A percentile compares a stretch with the other conserved stretches of the same genome.
Evolutionary conservation across 2,113 vertebrate genomes (phyloP).

Genomic region (Pterocles gutturalis): DNA sequence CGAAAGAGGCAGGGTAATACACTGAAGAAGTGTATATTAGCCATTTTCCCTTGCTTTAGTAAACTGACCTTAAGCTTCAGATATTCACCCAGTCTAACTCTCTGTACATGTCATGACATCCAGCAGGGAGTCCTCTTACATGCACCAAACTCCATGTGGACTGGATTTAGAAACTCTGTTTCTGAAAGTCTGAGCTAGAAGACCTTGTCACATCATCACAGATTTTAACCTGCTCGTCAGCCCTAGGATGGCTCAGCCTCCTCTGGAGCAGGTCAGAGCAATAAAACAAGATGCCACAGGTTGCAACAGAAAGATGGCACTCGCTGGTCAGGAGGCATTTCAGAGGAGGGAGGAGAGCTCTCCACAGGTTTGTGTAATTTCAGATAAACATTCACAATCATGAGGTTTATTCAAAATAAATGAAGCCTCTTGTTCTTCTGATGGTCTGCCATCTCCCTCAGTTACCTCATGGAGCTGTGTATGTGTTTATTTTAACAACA

Average conservation of each 20-base stretch:
- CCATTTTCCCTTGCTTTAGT: not conserved
- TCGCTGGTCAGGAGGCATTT: not conserved
- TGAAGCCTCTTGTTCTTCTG: not conserved
- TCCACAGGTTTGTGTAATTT: not conserved
- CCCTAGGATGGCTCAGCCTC: not conserved
- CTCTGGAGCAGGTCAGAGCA: not conserved
- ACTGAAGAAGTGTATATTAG: not conserved
- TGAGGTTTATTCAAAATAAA: not conserved
- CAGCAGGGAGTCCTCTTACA: not conserved
- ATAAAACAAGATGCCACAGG: not conserved
- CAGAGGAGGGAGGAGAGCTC: not conserved
- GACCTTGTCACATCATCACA: not conserved
- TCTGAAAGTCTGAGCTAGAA: not conserved
- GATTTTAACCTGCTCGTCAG: not conserved
- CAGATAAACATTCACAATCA: not conserved
- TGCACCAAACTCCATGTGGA: not conserved
- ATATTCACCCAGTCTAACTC: not conserved
- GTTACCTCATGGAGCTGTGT: not conserved
- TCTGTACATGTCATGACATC: accelerated
- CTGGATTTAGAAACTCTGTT: not conserved
- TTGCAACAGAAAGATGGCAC: not conserved
- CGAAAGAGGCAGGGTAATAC: not conserved
- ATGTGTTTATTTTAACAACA: conserved; percentile 10
- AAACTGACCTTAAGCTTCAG: not conserved
- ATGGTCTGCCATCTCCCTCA: not conserved